Evolutionary conservation across 2,797 vertebrate species (phyloP), one percentile per base, ranked within the genome.

Genomic region (Trachurus trachurus): DNA sequence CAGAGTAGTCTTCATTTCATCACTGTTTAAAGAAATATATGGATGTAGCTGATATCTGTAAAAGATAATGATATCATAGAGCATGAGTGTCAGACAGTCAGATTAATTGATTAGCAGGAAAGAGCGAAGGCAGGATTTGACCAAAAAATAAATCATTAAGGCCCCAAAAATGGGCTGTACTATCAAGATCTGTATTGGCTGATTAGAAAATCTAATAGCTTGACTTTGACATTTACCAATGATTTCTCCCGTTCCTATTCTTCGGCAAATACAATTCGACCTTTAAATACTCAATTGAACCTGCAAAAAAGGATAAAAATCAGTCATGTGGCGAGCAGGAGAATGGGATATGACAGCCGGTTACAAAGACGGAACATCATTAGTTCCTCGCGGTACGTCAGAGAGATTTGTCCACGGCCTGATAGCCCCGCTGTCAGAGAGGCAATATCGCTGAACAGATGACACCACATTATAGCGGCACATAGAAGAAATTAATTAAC

Each of bases 251-350:
- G 2, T 40, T 80, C 71, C 76, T 75, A 34, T 82, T 71, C 73
- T 42, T 57, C 57, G 37, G 52, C 82, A 90, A 92, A 88, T 80
- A 79, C 78, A 82, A 81, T 93, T 83, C 31, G 77, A 93, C 91
- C 92, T 93, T 93, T 93, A 90, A 91, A 93, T 89, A 90, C 83
- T 92, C 85, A 87, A 83, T 82, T 92, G 85, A 89, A 89, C 89
- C 88, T 82, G 82, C 39, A 45, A 40, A 81, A 79, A 85, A 67
- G 57, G 82, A 90, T 89, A 75, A 84, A 84, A 90, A 90, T 92
- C 88, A 84, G 87, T 90, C 88, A 83, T 82, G 78, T 78, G 77
- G 74, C 8, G 60, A 84, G 71, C 57, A 57, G 54, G 58, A 80
- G 71, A 87, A 92, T 89, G 64, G 86, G 63, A 88, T 74, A 63